Evolutionary conservation across 2,888 invertebrate species (phyloP), one percentile per base, ranked within the genome.

Genomic region (Odontocerum albicorne): DNA sequence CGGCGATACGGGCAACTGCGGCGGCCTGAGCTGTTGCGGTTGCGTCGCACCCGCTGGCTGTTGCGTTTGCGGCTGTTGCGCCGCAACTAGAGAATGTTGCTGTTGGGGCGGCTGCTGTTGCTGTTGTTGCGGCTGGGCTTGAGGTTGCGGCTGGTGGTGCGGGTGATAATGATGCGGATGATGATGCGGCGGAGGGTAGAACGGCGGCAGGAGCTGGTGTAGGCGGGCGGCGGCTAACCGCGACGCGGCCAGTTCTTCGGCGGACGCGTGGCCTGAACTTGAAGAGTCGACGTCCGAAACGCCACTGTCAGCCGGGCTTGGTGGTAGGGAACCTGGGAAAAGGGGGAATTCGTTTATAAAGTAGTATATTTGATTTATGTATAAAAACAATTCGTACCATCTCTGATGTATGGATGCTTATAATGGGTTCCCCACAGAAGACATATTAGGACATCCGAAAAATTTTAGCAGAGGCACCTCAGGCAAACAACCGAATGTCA

Each of bases 251-350:
- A 93, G 92, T 72, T 94, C 90, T 57, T 84, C 87, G 16, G 83
- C 84, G 50, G 86, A 86, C 4, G 87, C 90, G 61, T 73, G 75
- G 60, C 88, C 87, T 36, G 86, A 86, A 65, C 92, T 94, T 62
- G 94, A 94, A 65, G 94, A 94, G 77, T 96, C 96, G 66, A 96
- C 94, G 75, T 96, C 96, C 55, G 94, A 95, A 47, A 96, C 96
- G 60, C 96, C 96, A 71, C 94, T 95, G 81, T 97, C 96, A 49
- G 96, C 96, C 62, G 96, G 96, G 72, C 95, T 96, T 49, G 96
- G 96, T 62, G 96, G 96, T 70, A 96, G 86, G 66, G 96, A 96
- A 73, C 95, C 96, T 91, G 79, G 1, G 68, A 66, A 63, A 13
- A 20, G 6, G n/a, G 19, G 7, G n/a, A n/a, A n/a, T n/a, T 27